A percentile compares a stretch with the other conserved stretches of the same genome.
These are phyloP conservation scores for Copsychus sechellarum DNA, from an alignment of 2,113 vertebrate genomes.

Conservation along the genomic window DNA sequence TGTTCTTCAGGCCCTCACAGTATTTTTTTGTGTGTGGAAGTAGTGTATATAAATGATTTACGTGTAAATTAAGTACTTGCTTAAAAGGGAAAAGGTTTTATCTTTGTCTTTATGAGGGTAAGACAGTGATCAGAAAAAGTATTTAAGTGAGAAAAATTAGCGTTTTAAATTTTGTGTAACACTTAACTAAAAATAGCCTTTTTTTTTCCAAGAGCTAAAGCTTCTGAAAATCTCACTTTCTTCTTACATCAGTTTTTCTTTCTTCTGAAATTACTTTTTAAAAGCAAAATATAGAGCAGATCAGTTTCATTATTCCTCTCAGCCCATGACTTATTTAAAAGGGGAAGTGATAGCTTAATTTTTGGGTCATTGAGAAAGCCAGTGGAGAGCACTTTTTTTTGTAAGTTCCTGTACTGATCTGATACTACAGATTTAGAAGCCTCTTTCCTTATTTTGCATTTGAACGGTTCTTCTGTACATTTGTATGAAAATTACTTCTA, in stretches of 20 bases:
- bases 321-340: background rate
- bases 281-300: background rate
- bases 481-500: background rate
- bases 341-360: background rate
- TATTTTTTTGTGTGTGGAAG: background rate
- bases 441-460: background rate
- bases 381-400: background rate
- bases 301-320: background rate
- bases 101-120: background rate
- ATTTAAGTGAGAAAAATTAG: background rate
- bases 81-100: background rate
- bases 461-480: background rate
- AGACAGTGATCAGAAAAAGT: background rate
- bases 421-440: background rate
- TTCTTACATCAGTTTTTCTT: background rate
- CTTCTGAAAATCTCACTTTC: background rate
- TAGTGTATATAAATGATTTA: background rate
- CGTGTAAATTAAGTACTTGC: background rate
- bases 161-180: background rate
- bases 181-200: background rate
- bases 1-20: background rate
- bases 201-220: background rate
- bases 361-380: background rate
- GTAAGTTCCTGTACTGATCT: background rate
- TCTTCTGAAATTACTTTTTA: background rate